Percentiles rank a stretch among this genome's conserved stretches.
phyloP scores from a whole-genome alignment of 2,113 vertebrate genomes.

The Cephalopholis sonnerati region DNA sequence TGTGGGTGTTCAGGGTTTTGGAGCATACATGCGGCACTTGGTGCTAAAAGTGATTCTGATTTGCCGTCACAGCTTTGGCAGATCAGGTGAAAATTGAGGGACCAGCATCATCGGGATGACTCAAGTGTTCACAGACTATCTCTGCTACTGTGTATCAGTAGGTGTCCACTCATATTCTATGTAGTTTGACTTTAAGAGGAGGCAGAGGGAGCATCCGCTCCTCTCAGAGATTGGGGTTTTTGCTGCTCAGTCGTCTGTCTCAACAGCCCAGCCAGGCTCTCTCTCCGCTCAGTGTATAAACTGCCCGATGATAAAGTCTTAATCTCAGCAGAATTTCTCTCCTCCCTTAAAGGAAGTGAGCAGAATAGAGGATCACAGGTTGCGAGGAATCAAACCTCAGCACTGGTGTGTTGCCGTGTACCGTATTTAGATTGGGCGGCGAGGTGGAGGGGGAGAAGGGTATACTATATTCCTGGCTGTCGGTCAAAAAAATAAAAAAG shows the following conservation, averaged over 20 bases:
- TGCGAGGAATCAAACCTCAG: slow-evolving; percentile 62
- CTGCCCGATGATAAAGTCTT: slow-evolving; percentile 44
- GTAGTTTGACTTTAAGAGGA: slow-evolving; percentile 29
- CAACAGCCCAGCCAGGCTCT: slow-evolving; percentile 28
- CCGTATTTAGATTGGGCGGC: slow-evolving; percentile 75
- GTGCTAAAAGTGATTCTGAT: slow-evolving; percentile 35
- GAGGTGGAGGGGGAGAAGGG: slow-evolving; percentile 56
- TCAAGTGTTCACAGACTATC: slow-evolving; percentile 45
- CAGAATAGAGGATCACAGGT: slow-evolving; percentile 56
- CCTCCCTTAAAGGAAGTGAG: slow-evolving; percentile 40
- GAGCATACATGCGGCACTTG: slow-evolving; percentile 19
- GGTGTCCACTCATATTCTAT: slow-evolving; percentile 29
- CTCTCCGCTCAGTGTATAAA: slow-evolving; percentile 32
- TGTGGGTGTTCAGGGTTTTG: neutral
- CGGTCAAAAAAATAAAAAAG: slow-evolving; percentile 73
- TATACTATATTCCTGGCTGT: slow-evolving; percentile 78
- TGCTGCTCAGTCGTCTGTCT: slow-evolving; percentile 18
- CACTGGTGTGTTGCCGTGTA: slow-evolving; percentile 46
- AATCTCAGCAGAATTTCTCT: slow-evolving; percentile 57
- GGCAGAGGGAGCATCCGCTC: slow-evolving; percentile 32
- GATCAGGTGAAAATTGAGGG: slow-evolving; percentile 26
- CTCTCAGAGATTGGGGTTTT: slow-evolving; percentile 16
- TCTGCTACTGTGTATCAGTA: slow-evolving; percentile 38
- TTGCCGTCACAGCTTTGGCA: slow-evolving; percentile 40
- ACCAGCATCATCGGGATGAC: slow-evolving; percentile 62